These are phyloP conservation scores for Trinectes maculatus DNA, from an alignment of 2,113 vertebrate genomes.

Conservation along the genomic window DNA sequence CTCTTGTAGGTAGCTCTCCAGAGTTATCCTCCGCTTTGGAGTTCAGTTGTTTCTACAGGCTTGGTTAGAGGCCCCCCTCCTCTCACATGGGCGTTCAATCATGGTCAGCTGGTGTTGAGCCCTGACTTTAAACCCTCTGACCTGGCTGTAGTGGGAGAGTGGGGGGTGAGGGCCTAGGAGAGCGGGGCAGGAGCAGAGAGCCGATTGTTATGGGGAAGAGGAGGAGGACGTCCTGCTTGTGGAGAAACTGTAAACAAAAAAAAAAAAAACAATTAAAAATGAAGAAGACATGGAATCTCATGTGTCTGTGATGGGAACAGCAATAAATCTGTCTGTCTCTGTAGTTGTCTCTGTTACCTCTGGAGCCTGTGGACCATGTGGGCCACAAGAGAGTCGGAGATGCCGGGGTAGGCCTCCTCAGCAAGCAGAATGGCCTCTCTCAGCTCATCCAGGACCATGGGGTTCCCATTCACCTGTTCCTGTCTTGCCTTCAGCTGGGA, in stretches of 20 bases:
- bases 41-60: conserved; percentile 59
- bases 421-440: conserved; percentile 92
- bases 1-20: conserved; percentile 41
- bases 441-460: conserved; percentile 91
- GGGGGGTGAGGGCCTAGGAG: conserved; percentile 53
- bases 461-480: conserved; percentile 88
- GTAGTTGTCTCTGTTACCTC: conserved; percentile 79
- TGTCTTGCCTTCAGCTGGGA: conserved; percentile 90
- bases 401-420: conserved; percentile 92
- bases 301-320: too few species aligned
- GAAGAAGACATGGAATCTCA: too few species aligned
- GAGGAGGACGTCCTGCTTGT: conserved; percentile 85
- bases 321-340: background rate
- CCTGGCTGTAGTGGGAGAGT: conserved; percentile 34
- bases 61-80: conserved; percentile 15
- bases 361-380: conserved; percentile 93
- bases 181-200: conserved; percentile 54
- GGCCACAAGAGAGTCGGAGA: conserved; percentile 93
- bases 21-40: conserved; percentile 47
- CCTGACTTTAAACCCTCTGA: conserved; percentile 50
- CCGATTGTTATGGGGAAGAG: conserved; percentile 83
- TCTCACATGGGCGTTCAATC: conserved; percentile 39
- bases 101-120: conserved; percentile 63
- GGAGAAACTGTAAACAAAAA: conserved; percentile 85
- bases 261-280: too few species aligned